These are phyloP conservation scores for Tribolium freemani DNA, from an alignment of 2,888 invertebrate genomes.

Conservation along the genomic window DNA sequence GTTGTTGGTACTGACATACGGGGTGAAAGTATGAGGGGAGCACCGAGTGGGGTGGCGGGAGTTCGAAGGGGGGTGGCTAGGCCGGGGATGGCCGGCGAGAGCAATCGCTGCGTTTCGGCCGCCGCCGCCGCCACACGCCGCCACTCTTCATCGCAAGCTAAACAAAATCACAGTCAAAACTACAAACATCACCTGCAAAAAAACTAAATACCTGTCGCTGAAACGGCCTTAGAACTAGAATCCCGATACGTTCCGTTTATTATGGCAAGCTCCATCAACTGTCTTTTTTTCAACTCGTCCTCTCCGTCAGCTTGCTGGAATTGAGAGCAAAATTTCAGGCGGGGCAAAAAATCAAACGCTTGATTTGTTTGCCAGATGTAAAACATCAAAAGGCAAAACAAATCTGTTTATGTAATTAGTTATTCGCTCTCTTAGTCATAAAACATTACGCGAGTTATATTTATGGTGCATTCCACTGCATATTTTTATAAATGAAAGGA, in stretches of 20 bases:
- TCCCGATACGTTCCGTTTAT: constrained; percentile 99
- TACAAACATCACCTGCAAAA: background rate
- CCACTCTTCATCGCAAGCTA: constrained; percentile 86
- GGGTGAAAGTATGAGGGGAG: constrained; percentile 93
- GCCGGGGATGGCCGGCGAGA: constrained; percentile 76
- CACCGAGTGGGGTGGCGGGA: constrained; percentile 86
- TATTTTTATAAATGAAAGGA: background rate
- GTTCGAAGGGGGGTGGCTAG: constrained; percentile 74
- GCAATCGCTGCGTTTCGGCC: constrained; percentile 83
- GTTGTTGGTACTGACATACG: constrained; percentile 88
- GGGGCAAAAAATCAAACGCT: background rate
- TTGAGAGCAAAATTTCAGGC: background rate
- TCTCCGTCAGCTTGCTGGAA: constrained; percentile 97
- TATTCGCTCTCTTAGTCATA: constrained; percentile 1
- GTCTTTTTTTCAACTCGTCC: constrained; percentile 99
- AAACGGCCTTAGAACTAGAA: constrained; percentile 89
- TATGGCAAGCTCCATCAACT: constrained; percentile 99
- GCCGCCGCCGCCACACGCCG: constrained; percentile 86
- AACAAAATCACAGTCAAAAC: constrained; percentile 52
- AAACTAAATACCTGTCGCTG: constrained; percentile 79
- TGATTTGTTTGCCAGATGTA: constrained; percentile 13
- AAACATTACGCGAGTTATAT: background rate
- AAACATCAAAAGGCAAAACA: constrained; percentile 11
- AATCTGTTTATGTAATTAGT: constrained; percentile 15
- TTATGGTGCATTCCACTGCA: background rate